Evolutionary conservation across 2,113 vertebrate genomes (phyloP), one percentile per base, ranked within the genome.

Genomic region (Oryzias melastigma): DNA sequence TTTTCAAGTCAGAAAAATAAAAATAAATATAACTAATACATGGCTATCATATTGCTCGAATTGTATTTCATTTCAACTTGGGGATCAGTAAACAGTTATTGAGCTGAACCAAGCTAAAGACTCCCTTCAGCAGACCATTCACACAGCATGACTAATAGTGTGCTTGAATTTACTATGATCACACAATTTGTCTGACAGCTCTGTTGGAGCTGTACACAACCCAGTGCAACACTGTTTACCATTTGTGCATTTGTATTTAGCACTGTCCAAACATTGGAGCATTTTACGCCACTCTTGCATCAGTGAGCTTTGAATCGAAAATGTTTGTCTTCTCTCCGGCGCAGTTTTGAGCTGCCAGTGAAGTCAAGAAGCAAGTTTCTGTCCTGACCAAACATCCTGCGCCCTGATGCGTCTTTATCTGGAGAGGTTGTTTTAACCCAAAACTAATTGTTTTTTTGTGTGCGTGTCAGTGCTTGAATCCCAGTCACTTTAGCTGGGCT

Each of bases 261-360:
- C 52, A 63, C 60, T 18, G 58, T 74, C 59, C 68, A 52, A 71
- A 60, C 68, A 22, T 77, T 83, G 78, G 77, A 73, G 67, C 48
- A 22, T 68, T 80, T 87, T 85, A 42, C 80, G 63, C 72, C 78
- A 82, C 73, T 67, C 80, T 89, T 88, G 87, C 85, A 84, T 90
- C 87, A 90, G 58, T 65, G 71, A 66, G 66, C 67, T 75, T 79
- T 85, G 71, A 88, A 80, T 87, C 65, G 52, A 57, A 50, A 61
- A 62, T 65, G 62, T 77, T 80, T 81, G 73, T 85, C 70, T 80
- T 67, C 52, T 79, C 63, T 77, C 56, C 35, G 60, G 51, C 19
- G 4, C 15, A 62, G 57, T 62, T 57, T 62, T 20, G 25, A 56
- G 66, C 41, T 73, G 18, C 43, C 22, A 64, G 58, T 66, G 60